Conservation (phyloP, 2,888 invertebrate species). For the Dasypolia templi region DNA sequence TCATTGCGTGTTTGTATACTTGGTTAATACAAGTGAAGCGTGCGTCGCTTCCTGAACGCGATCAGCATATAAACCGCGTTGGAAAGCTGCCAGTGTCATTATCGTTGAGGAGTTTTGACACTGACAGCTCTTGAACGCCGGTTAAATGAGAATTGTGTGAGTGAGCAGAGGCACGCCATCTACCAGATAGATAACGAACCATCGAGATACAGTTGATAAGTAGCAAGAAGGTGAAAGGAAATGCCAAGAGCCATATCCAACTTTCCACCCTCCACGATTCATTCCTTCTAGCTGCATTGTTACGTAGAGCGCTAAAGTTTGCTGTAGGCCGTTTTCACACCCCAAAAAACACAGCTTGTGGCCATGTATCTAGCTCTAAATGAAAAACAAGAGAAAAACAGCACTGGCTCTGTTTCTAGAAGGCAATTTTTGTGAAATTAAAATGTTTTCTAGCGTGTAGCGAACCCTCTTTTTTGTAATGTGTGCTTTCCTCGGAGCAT, state of each 20-base stretch:
- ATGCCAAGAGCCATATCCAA: conserved; percentile 36
- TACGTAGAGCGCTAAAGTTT: conserved; percentile 57
- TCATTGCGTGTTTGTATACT: no score
- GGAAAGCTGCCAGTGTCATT: no score
- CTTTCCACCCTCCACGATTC: conserved; percentile 11
- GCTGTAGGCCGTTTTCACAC: conserved; percentile 76
- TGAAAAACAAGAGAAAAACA: conserved; percentile 73
- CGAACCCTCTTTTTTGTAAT: conserved; percentile 25
- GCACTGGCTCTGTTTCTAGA: conserved; percentile 39
- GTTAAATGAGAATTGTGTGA: no score
- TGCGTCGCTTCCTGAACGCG: no score
- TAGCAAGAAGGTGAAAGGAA: no score
- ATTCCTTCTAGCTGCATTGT: conserved; percentile 56
- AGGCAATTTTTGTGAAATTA: conserved; percentile 62
- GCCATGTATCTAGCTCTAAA: conserved; percentile 69
- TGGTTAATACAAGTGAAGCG: no score
- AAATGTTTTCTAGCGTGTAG: conserved; percentile 56
- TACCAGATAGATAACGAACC: no score
- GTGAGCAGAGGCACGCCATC: no score
- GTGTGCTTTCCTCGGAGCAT: conserved; percentile 20
- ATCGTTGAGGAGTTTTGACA: no score
- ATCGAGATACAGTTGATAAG: no score
- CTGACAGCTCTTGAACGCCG: no score
- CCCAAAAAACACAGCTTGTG: conserved; percentile 75
- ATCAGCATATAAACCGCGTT: no score